Conservation (phyloP, 2,888 invertebrate genomes). For the Drosophila sordidula region DNA sequence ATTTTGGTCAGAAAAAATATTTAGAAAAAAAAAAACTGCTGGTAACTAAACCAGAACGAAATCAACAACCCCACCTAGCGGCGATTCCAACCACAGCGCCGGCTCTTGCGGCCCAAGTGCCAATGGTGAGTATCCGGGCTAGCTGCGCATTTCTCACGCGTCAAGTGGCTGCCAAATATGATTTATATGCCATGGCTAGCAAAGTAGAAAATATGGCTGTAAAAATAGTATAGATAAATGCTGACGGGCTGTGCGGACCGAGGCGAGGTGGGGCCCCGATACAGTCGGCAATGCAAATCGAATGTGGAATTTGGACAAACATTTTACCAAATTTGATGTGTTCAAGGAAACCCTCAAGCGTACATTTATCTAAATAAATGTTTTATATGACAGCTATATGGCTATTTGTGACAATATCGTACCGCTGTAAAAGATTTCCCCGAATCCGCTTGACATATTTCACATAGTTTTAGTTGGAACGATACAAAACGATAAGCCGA, state of each 20-base stretch:
- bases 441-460: background rate
- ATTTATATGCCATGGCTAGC: conserved; percentile 65
- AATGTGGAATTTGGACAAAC: conserved; percentile 19
- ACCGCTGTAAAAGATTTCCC: conserved; percentile 4
- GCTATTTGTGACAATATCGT: background rate
- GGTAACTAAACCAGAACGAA: conserved; percentile 31
- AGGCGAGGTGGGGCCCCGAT: background rate
- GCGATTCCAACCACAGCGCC: background rate
- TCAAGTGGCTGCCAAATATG: conserved; percentile 77
- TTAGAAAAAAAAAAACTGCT: conserved; percentile 5
- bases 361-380: conserved; percentile 30
- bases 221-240: conserved; percentile 56
- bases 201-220: conserved; percentile 59
- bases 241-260: background rate
- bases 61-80: conserved; percentile 14
- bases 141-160: conserved; percentile 67
- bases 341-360: conserved; percentile 29
- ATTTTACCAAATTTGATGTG: conserved; percentile 36
- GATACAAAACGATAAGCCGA: conserved; percentile 3
- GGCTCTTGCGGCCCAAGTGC: conserved; percentile 29
- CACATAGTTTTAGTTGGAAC: background rate
- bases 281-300: conserved; percentile 11
- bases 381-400: conserved; percentile 12
- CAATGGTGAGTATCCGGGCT: conserved; percentile 46
- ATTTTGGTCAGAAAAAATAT: conserved; percentile 8